A percentile compares a stretch with the other conserved stretches of the same genome.
Evolutionary conservation across 2,113 vertebrate genomes (phyloP).

Genomic region (Chloropsis cyanopogon): DNA sequence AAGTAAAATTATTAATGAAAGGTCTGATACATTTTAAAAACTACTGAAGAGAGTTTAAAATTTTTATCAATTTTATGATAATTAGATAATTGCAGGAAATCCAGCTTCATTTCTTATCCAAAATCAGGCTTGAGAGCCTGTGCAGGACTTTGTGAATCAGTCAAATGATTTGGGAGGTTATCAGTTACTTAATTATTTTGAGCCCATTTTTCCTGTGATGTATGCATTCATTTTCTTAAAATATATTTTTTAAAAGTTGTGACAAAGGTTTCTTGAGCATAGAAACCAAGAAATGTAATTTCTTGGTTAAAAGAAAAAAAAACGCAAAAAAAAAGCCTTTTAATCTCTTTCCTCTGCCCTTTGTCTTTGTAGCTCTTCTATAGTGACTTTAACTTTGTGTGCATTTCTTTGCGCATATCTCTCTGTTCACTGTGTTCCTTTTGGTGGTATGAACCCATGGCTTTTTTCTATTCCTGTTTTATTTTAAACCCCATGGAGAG

Average conservation of each 20-base stretch:
- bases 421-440: not conserved
- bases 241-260: not conserved
- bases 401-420: not conserved
- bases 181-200: not conserved
- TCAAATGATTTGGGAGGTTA: not conserved
- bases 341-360: not conserved
- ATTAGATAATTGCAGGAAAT: conserved; percentile 64
- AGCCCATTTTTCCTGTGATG: not conserved
- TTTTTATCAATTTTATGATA: conserved; percentile 58
- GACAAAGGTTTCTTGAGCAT: not conserved
- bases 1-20: conserved; percentile 57
- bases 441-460: not conserved
- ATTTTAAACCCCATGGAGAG: not conserved
- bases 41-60: conserved; percentile 61
- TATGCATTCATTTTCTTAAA: not conserved
- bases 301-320: not conserved
- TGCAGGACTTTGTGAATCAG: not conserved
- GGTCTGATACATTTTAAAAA: conserved; percentile 63
- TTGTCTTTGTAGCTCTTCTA: not conserved
- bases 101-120: conserved; percentile 46
- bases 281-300: not conserved
- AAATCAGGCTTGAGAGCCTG: not conserved
- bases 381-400: not conserved
- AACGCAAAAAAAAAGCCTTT: not conserved
- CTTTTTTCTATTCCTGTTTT: not conserved